Conservation (phyloP, 1,140 invertebrate species). For the Chironomus tepperi region DNA sequence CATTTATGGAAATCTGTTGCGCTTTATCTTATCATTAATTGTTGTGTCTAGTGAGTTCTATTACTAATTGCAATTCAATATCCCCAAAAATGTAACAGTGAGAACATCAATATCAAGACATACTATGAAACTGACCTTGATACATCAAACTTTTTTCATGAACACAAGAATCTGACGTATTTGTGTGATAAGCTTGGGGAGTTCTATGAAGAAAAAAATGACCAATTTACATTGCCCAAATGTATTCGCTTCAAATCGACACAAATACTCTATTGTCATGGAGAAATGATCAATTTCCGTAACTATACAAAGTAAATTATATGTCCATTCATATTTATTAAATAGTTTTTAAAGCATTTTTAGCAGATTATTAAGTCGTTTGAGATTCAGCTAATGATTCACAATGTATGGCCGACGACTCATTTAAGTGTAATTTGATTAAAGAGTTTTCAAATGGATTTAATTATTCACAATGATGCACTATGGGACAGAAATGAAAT, state of each 20-base stretch:
- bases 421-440: too few relatives aligned
- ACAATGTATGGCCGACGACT: too few relatives aligned
- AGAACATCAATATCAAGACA: not conserved
- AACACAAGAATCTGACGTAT: not conserved
- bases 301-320: slow-evolving; percentile 18
- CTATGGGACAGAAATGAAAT: too few relatives aligned
- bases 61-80: too few relatives aligned
- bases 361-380: too few relatives aligned
- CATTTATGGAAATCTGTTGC: not conserved
- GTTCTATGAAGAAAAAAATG: not conserved
- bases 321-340: not conserved
- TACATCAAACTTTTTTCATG: not conserved
- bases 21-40: not conserved
- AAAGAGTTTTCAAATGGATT: too few relatives aligned
- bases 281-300: not conserved
- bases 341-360: too few relatives aligned
- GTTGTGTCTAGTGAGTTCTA: too few relatives aligned
- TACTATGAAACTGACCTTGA: not conserved
- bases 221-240: not conserved
- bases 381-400: too few relatives aligned
- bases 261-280: not conserved
- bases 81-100: not conserved
- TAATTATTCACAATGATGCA: too few relatives aligned
- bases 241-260: slow-evolving; percentile 3
- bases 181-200: not conserved